Conservation (phyloP, 2,113 vertebrate species). For the Aphyosemion australe region DNA sequence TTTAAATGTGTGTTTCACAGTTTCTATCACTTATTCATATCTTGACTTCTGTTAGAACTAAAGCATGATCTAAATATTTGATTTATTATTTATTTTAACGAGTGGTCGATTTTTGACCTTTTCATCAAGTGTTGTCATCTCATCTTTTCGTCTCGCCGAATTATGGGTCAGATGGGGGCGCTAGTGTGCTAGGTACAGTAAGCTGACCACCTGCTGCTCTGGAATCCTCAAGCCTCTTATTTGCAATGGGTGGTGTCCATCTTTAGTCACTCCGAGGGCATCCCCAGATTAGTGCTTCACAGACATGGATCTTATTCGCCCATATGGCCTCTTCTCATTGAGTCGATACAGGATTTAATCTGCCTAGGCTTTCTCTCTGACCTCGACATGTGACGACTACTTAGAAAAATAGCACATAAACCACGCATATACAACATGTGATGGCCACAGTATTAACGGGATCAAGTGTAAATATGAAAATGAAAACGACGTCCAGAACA, state of each 20-base stretch:
- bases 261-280: slow-evolving; percentile 73
- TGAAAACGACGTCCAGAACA: background rate
- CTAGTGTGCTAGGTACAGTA: slow-evolving; percentile 60
- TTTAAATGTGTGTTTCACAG: background rate
- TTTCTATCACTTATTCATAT: slow-evolving; percentile 32
- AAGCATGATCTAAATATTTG: slow-evolving; percentile 6
- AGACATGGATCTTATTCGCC: slow-evolving; percentile 76
- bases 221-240: slow-evolving; percentile 73
- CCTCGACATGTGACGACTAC: slow-evolving; percentile 70
- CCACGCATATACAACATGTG: slow-evolving; percentile 33
- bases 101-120: background rate
- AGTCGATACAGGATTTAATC: slow-evolving; percentile 73
- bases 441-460: slow-evolving; percentile 4
- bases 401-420: slow-evolving; percentile 51
- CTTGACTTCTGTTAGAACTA: slow-evolving; percentile 10
- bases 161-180: slow-evolving; percentile 61
- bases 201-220: slow-evolving; percentile 49
- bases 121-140: slow-evolving; percentile 1
- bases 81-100: background rate
- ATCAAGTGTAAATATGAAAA: slow-evolving; percentile 17
- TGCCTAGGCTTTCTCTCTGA: slow-evolving; percentile 68
- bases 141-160: slow-evolving; percentile 25
- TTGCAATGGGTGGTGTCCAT: slow-evolving; percentile 64
- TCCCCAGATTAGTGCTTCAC: slow-evolving; percentile 71
- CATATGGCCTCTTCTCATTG: slow-evolving; percentile 76